These are phyloP conservation scores for Saturnia pavonia DNA, from an alignment of 2,888 invertebrate genomes.

Conservation along the genomic window DNA sequence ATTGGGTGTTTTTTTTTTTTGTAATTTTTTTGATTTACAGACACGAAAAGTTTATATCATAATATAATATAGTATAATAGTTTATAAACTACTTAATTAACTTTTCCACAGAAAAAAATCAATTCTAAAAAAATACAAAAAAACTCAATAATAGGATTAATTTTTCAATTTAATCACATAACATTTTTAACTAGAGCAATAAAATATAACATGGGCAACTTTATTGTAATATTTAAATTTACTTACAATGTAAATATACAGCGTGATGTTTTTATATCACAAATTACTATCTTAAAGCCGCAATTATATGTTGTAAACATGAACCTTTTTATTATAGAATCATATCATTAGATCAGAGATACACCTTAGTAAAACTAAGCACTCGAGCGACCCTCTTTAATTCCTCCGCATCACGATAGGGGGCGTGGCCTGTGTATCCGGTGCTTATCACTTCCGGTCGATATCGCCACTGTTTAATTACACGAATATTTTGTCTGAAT, in stretches of 20 bases:
- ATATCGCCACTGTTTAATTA: slow-evolving; percentile 52
- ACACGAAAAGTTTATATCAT: too few relatives aligned
- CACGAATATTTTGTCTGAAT: slow-evolving; percentile 38
- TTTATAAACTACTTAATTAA: too few relatives aligned
- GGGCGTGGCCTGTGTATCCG: slow-evolving; percentile 51
- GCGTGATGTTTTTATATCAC: background rate
- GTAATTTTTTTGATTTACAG: too few relatives aligned
- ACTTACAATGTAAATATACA: background rate
- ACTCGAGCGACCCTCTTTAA: slow-evolving; percentile 26
- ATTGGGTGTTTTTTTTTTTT: too few relatives aligned
- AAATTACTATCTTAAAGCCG: slow-evolving; percentile 22
- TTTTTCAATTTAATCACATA: too few relatives aligned
- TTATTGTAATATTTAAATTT: background rate
- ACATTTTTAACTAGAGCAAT: too few relatives aligned
- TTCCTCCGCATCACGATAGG: slow-evolving; percentile 27
- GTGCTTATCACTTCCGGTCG: slow-evolving; percentile 55
- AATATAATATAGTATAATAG: too few relatives aligned
- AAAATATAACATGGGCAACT: background rate
- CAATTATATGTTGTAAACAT: slow-evolving; percentile 38
- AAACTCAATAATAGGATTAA: too few relatives aligned
- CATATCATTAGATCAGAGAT: slow-evolving; percentile 27
- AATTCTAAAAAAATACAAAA: too few relatives aligned
- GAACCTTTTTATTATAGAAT: slow-evolving; percentile 35
- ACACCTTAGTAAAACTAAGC: slow-evolving; percentile 26
- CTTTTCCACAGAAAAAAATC: too few relatives aligned